Evolutionary conservation across 2,888 invertebrate species (phyloP), one percentile per base, ranked within the genome.

Genomic region (Himalopsyche anomala): DNA sequence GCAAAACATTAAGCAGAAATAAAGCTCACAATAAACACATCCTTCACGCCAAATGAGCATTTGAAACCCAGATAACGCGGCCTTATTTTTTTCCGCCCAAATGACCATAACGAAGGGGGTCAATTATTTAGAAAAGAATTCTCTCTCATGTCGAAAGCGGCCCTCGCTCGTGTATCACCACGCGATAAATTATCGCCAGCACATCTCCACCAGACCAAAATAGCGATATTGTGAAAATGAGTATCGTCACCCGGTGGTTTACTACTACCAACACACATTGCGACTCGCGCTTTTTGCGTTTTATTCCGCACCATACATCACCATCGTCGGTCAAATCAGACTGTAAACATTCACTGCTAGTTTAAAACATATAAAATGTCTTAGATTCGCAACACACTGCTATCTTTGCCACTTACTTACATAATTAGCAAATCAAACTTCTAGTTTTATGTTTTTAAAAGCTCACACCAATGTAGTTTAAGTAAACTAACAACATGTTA

Each of bases 141-240:
- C 55, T 79, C 83, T 85, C 79, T 82, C 56, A 74, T 74, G 74
- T 74, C 74, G 36, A 79, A 85, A 85, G 85, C 82, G 85, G 74
- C 85, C 74, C 74, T 74, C 69, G 82, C 82, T 85, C 83, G 82
- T 85, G 83, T 85, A 80, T 83, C 83, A 79, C 62, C 81, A 36
- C 56, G 55, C 85, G 85, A 85, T 85, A 85, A 85, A 85, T 85
- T 85, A 85, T 82, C 82, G 83, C 80, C 83, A 79, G 85, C 83
- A 85, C 85, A 83, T 85, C 85, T 83, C 80, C 85, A 28, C 82
- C 82, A 79, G 82, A n/a, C 74, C 55, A 74, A 74, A 74, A 74
- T 11, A 36, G 38, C 74, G 36, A 74, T 74, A 74, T 74, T 62
- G 62, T 28, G 62, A 62, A 62, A 62, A 62, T 8, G 62, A 62